Evolutionary conservation across 2,113 vertebrate species (phyloP), one percentile per base, ranked within the genome.

Genomic region (Deroptyus accipitrinus): DNA sequence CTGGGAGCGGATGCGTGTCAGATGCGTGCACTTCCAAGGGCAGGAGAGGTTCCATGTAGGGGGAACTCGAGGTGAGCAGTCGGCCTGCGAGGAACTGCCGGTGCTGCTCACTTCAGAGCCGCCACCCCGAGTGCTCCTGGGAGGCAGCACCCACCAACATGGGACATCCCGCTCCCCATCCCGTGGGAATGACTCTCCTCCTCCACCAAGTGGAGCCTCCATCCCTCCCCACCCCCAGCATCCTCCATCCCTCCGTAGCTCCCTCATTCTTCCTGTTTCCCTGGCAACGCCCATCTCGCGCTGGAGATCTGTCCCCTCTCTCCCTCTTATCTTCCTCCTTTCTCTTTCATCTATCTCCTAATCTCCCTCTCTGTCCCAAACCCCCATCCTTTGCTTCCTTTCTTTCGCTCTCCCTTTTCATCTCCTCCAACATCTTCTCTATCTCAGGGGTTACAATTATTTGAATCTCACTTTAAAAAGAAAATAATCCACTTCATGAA

Each of bases 231-330:
- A 25, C 92, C 95, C 95, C 95, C 95, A 85, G 88, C 93, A 92
- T 96, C 91, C 96, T 94, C 87, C 68, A 96, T 90, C 94, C 95
- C 96, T 97, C 96, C 94, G 8, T 86, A 46, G 80, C 95, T 94
- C 96, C 73, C 96, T 96, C 97, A 96, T 97, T 97, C 97, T 97
- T 95, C 95, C 96, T 13, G 98, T 98, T 98, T 96, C 98, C 98
- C 90, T 98, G 95, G 98, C 98, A 98, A 98, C 98, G 78, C 96
- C 96, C 92, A 97, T 97, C 97, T 97, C 95, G 23, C 69, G 49
- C 91, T 2, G 77, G 95, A 92, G 90, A 96, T 97, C 86, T 35
- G 95, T 97, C 95, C 96, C 85, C 90, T 35, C 90, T 95, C 93
- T 88, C 96, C 74, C 96, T 97, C 97, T 97, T 97, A 94, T 97